Conservation (phyloP, 1,140 invertebrate species). For the Holcopasites calliopsidis region DNA sequence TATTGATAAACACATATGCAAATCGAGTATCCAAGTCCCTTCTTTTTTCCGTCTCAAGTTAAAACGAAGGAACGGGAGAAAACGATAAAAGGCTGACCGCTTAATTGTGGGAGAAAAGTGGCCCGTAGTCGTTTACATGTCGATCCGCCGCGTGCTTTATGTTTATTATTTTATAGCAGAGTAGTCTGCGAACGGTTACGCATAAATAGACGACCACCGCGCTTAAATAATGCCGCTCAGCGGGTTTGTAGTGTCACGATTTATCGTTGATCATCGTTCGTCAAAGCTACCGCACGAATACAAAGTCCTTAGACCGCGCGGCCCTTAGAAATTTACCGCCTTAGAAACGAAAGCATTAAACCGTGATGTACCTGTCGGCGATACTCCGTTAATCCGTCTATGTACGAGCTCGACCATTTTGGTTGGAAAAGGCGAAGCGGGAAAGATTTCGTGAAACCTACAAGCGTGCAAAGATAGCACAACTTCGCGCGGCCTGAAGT, state of each 20-base stretch:
- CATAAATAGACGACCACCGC: conserved; percentile 74
- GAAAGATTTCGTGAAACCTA: background rate
- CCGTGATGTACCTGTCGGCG: conserved; percentile 32
- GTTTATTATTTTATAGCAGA: conserved; percentile 77
- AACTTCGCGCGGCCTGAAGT: too few species aligned
- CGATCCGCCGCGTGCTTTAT: conserved; percentile 63
- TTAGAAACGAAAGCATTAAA: conserved; percentile 73
- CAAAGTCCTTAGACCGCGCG: conserved; percentile 71
- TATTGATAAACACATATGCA: conserved; percentile 2
- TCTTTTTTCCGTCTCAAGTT: background rate
- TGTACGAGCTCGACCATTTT: too few species aligned
- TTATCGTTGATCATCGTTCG: conserved; percentile 76
- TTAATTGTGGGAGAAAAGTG: background rate
- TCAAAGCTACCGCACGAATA: conserved; percentile 70
- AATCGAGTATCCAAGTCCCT: background rate
- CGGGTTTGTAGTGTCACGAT: conserved; percentile 75
- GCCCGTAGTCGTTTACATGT: background rate
- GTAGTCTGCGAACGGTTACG: conserved; percentile 73
- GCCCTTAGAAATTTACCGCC: conserved; percentile 73
- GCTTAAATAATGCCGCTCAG: conserved; percentile 71
- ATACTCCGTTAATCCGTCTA: background rate
- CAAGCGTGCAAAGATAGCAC: background rate
- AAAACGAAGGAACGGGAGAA: background rate
- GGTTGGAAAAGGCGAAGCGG: background rate
- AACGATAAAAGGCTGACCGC: background rate